Conservation (phyloP, 2,113 vertebrate genomes). For the Monarcha castaneiventris region DNA sequence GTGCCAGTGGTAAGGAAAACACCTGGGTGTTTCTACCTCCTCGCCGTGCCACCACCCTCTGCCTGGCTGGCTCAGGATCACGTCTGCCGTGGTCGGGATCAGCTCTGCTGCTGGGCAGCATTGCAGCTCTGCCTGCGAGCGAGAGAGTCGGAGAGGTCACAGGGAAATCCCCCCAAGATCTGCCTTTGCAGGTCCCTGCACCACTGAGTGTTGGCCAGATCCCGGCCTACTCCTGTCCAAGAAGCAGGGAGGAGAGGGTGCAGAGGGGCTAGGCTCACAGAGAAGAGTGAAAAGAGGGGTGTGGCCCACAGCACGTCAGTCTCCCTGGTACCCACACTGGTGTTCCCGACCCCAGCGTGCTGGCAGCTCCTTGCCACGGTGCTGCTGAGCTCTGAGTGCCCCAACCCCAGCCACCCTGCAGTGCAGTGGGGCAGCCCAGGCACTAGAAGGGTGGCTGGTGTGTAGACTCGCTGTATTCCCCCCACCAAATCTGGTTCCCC, state of each 20-base stretch:
- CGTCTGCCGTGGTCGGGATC: not conserved
- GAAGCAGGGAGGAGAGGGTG: rapidly evolving
- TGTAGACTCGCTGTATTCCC: not conserved
- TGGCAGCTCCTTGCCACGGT: not conserved
- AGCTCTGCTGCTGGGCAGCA: not conserved
- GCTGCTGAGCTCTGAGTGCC: not conserved
- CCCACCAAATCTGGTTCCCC: rapidly evolving
- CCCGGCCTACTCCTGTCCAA: not conserved
- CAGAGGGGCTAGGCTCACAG: not conserved
- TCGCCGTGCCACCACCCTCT: not conserved
- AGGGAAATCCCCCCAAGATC: not conserved
- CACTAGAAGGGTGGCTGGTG: not conserved
- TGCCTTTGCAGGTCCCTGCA: not conserved
- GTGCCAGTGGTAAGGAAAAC: not conserved
- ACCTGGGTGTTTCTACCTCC: not conserved
- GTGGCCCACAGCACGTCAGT: not conserved
- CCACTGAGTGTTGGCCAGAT: rapidly evolving
- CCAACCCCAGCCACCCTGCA: not conserved
- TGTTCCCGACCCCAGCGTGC: rapidly evolving
- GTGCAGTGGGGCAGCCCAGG: rapidly evolving
- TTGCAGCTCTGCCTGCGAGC: not conserved
- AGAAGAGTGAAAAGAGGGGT: not conserved
- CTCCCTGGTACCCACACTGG: not conserved
- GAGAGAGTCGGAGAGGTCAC: not conserved
- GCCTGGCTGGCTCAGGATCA: not conserved